Evolutionary conservation across 2,797 vertebrate genomes (phyloP), one percentile per base, ranked within the genome.

Genomic region (Okamejei kenojei): DNA sequence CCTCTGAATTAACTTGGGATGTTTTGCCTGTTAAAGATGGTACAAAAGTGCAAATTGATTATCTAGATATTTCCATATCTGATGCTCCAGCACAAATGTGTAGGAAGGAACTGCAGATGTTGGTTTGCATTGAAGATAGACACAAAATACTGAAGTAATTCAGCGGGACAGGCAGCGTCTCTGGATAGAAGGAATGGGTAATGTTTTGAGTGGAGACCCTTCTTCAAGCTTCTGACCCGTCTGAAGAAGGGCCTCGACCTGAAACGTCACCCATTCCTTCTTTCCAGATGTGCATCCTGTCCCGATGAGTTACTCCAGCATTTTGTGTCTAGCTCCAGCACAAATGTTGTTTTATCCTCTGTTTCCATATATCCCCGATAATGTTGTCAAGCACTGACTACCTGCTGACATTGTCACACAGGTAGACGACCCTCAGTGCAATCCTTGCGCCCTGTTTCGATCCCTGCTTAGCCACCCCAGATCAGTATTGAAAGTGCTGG

Each of bases 271-370:
- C 45, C 45, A 45, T 45, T 45, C 45, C 45, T 45, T 45, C 45
- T 45, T 45, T 45, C 45, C 45, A 45, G 45, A 45, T 45, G 4
- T 45, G 45, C 45, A 2, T 45, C 45, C 45, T 45, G 2, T 45
- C 45, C 45, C 45, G 45, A 1, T 45, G 45, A 45, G 45, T 45
- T 45, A 45, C 45, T 45, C 45, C 45, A 45, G 45, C 45, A 45
- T 45, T 45, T 45, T 45, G 45, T 45, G 45, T 45, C 45, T 45
- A 45, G 45, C 2, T 45, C 45, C 45, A 95, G 93, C 94, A 76
- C 54, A 93, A 94, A 54, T 94, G 90, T 93, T 94, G 94, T 94
- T 38, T 0, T 61, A 17, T 93, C 90, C 93, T 79, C 13, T 11
- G 61, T 63, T 86, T 86, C 82, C 1, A 32, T 32, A 65, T 65